These are phyloP conservation scores for Pipistrellus pipistrellus DNA, from an alignment of 2,797 vertebrate species.

Conservation along the genomic window DNA sequence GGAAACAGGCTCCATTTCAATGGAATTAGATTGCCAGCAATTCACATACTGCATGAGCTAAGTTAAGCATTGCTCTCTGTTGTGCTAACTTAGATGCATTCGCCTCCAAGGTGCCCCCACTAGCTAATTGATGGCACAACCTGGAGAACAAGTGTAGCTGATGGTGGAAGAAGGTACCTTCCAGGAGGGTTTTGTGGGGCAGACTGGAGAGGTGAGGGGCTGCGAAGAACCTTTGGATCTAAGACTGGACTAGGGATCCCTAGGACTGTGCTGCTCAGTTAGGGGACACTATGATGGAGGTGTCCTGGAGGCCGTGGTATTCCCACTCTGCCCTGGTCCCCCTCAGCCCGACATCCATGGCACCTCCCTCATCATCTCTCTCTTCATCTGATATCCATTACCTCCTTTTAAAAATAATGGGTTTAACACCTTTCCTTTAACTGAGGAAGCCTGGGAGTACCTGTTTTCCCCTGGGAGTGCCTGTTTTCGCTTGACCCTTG, in stretches of 20 bases:
- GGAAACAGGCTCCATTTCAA: accelerated
- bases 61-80: accelerated
- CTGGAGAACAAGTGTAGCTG: not conserved
- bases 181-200: conserved; percentile 56
- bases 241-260: conserved; percentile 27
- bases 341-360: conserved; percentile 89
- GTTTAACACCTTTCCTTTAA: conserved; percentile 10
- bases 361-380: conserved; percentile 72
- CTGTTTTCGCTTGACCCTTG: conserved; percentile 63
- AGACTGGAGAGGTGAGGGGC: conserved; percentile 60
- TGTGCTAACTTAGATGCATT: not conserved
- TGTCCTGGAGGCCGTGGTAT: conserved; percentile 85
- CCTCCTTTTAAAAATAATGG: not conserved
- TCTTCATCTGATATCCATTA: not conserved
- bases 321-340: conserved; percentile 81
- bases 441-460: conserved; percentile 81
- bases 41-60: accelerated
- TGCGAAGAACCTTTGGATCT: conserved; percentile 34
- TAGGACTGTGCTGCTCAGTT: not conserved
- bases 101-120: not conserved
- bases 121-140: not conserved
- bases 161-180: conserved; percentile 46
- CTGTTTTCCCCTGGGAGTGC: conserved; percentile 81
- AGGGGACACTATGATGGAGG: conserved; percentile 82
- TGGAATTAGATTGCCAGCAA: accelerated